Base-by-base conservation (phyloP, 2,113 vertebrate genomes). In the Pseudois nayaur region DNA sequence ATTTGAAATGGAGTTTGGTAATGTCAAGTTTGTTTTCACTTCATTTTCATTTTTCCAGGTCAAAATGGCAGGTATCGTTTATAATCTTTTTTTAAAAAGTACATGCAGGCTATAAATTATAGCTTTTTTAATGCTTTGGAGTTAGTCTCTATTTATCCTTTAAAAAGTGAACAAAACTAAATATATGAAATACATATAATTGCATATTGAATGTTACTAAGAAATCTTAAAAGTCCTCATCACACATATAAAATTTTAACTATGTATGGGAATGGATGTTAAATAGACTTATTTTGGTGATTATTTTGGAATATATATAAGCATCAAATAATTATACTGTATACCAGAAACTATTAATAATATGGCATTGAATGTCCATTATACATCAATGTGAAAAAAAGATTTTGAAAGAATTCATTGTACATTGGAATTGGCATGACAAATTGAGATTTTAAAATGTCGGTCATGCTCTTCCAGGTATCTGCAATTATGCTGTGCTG, bases 101-200 rank as follows among this genome's bases (percentile, higher is more conserved):
- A 79, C n/a, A 17, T 16, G 17, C 8, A 64, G 33, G 13, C 3
- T 87, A 33, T 13, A 78, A 91, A 87, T 85, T 71, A 62, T 2
- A 91, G 27, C 31, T 21, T 78, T 85, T 43, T 48, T 96, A 94
- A 86, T 94, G 25, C n/a, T 31, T 98, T 97, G 91, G 31, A 94
- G 79, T 94, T 94, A 64, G 4, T 36, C 40, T 94, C 40, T 50
- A 71, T 11, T 48, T 94, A 19, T 71, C 36, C 40, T 74, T 40
- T 40, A 71, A 74, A 89, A 86, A 85, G 10, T 59, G 8, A 64
- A 85, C 36, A 13, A n/a, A 88, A 50, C 12, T 95, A 67, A 97
- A 87, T 33, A 54, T 91, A 52, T 25, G 92, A 60, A 59, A 67
- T 25, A 19, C 59, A 60, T 36, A 62, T 52, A 31, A 15, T 45